Evolutionary conservation across 1,140 invertebrate genomes (phyloP).

Genomic region (Calosoma granatense): DNA sequence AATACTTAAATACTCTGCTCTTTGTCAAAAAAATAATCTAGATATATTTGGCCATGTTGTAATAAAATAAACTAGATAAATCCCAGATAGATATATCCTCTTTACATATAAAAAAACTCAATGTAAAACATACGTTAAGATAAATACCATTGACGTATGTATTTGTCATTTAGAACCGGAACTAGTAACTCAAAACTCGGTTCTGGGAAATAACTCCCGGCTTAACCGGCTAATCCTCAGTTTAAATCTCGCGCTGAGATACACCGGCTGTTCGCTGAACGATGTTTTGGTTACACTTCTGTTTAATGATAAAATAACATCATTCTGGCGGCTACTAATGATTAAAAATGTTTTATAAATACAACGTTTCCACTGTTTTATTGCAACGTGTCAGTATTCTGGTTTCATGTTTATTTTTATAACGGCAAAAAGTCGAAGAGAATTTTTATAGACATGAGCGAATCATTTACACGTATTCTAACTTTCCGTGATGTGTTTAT

Average conservation of each 20-base stretch:
- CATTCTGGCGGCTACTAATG: not conserved
- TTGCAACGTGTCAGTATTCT: too few relatives aligned
- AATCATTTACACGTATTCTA: too few relatives aligned
- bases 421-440: too few relatives aligned
- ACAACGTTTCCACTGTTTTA: too few relatives aligned
- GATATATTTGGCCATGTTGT: too few relatives aligned
- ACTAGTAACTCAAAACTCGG: not conserved
- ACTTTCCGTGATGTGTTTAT: too few relatives aligned
- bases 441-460: too few relatives aligned
- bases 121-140: not conserved
- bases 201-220: not conserved
- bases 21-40: too few relatives aligned
- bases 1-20: too few relatives aligned
- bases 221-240: not conserved
- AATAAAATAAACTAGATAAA: too few relatives aligned
- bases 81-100: too few relatives aligned
- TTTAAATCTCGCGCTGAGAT: not conserved
- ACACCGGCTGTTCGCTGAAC: not conserved
- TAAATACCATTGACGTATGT: not conserved
- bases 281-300: not conserved
- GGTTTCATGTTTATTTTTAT: too few relatives aligned
- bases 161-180: not conserved
- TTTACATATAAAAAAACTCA: not conserved
- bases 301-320: not conserved
- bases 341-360: not conserved